Percentiles rank a stretch among this genome's conserved stretches.
phyloP scores from a whole-genome alignment of 2,888 invertebrate species.

The Ectemnius lituratus region DNA sequence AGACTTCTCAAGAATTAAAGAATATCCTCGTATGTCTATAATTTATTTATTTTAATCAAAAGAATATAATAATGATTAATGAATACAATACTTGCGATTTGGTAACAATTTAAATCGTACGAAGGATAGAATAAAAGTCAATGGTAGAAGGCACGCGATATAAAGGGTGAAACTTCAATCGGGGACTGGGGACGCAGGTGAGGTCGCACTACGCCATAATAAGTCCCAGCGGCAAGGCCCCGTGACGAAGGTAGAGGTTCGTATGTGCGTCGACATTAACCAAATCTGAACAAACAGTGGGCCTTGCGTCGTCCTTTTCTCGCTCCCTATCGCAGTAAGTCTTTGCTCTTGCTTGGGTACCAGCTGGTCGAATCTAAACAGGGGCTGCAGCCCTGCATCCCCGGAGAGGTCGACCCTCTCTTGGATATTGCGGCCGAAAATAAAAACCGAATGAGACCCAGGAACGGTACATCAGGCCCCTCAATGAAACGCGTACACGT shows the following conservation, averaged over 20 bases:
- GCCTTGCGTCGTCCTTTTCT: slow-evolving; percentile 34
- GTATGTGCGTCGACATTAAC: slow-evolving; percentile 68
- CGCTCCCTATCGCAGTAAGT: neutral
- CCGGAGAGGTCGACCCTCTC: slow-evolving; percentile 54
- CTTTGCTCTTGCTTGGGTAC: slow-evolving; percentile 32
- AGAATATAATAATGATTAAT: too few relatives aligned
- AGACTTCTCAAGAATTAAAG: neutral
- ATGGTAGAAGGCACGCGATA: slow-evolving; percentile 51
- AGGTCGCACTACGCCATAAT: slow-evolving; percentile 42
- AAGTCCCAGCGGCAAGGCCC: slow-evolving; percentile 42
- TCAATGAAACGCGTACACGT: slow-evolving; percentile 61
- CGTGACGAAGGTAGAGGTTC: slow-evolving; percentile 63
- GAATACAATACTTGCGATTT: slow-evolving; percentile 2
- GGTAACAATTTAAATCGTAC: slow-evolving; percentile 49
- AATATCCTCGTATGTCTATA: neutral
- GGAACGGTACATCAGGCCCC: slow-evolving; percentile 61
- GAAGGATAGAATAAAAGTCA: slow-evolving; percentile 45
- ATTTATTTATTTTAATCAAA: too few relatives aligned
- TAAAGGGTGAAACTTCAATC: slow-evolving; percentile 44
- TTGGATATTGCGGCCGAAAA: slow-evolving; percentile 33
- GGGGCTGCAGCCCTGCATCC: slow-evolving; percentile 52
- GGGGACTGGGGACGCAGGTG: slow-evolving; percentile 50
- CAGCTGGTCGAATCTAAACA: slow-evolving; percentile 63
- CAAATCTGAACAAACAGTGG: slow-evolving; percentile 73
- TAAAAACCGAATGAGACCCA: slow-evolving; percentile 57